Base-by-base conservation (phyloP, 2,113 vertebrate species). In the Mola mola region DNA sequence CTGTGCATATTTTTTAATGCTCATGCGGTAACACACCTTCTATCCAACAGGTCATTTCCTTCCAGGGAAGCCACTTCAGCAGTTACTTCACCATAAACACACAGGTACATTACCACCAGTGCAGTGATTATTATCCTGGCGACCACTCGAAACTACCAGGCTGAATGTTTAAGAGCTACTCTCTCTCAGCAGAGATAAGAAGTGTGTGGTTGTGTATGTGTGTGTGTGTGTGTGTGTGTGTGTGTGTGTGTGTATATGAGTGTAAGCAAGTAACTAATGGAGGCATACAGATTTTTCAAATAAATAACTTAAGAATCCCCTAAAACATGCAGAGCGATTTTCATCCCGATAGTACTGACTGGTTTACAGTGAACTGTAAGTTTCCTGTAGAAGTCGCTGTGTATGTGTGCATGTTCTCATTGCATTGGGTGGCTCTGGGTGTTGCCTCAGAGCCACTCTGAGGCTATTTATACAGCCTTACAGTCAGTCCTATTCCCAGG, bases 121-220 rank as follows among this genome's bases (percentile, higher is more conserved):
- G 38, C 41, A 75, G 57, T 84, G 79, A 85, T 85, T 86, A 78
- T 87, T 82, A 75, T 85, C 82, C 75, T 79, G 78, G 51, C 37
- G 16, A 60, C 64, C 57, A 79, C 66, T 57, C 21, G 84, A 90
- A 85, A 82, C 43, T 34, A 72, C 56, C 59, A 52, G 37, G 55
- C 64, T 41, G 48, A 67, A 48, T 57, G 53, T 48, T 37, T 24
- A 78, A 43, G 57, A 76, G 51, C 36, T 67, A 66, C 80, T 82
- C 79, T 75, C 68, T 61, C 38, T 50, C 21, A 59, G 16, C 43
- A 69, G 41, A 81, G 84, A 87, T 87, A 88, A 84, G 40, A 58
- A 31, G 5, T 36, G 41, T 51, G 62, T 66, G 41, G 49, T 38
- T 52, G 29, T 46, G 63, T 16, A 37, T 29, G 44, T 49, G 33